These are phyloP conservation scores for Cepaea hortensis DNA, from an alignment of 2,888 invertebrate genomes.

Conservation along the genomic window DNA sequence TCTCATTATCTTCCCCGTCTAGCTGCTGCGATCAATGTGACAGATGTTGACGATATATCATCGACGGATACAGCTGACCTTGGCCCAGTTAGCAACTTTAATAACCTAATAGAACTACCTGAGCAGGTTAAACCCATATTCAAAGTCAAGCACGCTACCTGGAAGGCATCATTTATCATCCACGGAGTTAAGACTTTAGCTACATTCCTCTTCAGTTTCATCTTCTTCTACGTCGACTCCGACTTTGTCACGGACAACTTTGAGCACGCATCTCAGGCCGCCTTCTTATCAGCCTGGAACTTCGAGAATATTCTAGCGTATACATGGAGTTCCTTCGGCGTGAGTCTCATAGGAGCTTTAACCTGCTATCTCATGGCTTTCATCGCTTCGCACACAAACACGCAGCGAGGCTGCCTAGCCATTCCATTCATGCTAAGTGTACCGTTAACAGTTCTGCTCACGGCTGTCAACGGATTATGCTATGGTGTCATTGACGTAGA, in stretches of 20 bases:
- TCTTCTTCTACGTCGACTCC: conserved; percentile 55
- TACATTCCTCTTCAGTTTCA: conserved; percentile 52
- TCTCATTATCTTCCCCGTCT: no score
- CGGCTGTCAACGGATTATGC: conserved; percentile 49
- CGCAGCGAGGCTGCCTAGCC: conserved; percentile 58
- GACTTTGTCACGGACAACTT: conserved; percentile 36
- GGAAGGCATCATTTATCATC: conserved; percentile 54
- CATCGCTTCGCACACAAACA: conserved; percentile 65
- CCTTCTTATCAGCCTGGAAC: conserved; percentile 52
- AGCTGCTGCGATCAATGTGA: no score
- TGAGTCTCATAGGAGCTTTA: conserved; percentile 34
- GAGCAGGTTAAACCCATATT: no score
- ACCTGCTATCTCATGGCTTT: conserved; percentile 54
- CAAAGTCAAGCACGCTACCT: conserved; percentile 34
- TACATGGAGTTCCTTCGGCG: conserved; percentile 38
- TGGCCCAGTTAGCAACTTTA: no score
- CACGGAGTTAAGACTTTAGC: conserved; percentile 50
- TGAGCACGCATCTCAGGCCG: conserved; percentile 20
- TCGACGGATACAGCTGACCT: no score
- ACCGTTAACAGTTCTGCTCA: conserved; percentile 56
- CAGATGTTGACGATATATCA: no score
- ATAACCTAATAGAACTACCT: no score
- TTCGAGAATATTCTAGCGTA: neutral
- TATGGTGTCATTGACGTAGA: conserved; percentile 9
- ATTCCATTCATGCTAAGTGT: conserved; percentile 30